Evolutionary conservation across 1,140 invertebrate species (phyloP).

Genomic region (Lethocerus indicus): DNA sequence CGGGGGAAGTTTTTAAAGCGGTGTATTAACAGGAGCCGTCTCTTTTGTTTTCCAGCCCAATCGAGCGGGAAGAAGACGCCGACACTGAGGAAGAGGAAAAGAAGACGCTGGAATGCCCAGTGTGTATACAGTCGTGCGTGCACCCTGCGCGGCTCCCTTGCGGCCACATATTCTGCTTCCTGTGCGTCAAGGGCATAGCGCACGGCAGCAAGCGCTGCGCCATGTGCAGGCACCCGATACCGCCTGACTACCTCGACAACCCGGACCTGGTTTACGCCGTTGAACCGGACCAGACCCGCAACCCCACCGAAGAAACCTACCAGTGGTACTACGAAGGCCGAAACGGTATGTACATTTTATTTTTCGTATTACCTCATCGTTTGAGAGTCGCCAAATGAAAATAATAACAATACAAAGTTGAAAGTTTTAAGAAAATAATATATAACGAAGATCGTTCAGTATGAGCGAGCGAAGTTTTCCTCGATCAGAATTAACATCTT

Average conservation of each 20-base stretch:
- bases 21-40: too few relatives aligned
- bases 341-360: conserved; percentile 40
- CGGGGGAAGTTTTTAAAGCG: too few relatives aligned
- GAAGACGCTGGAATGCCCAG: conserved; percentile 58
- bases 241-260: conserved; percentile 65
- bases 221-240: conserved; percentile 70
- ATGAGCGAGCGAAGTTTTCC: too few relatives aligned
- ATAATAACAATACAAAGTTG: too few relatives aligned
- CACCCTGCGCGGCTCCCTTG: conserved; percentile 81
- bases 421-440: too few relatives aligned
- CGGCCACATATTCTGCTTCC: conserved; percentile 89
- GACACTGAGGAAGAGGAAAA: too few relatives aligned
- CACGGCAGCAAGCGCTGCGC: conserved; percentile 71
- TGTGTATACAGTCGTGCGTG: conserved; percentile 77
- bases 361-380: too few relatives aligned
- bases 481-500: too few relatives aligned
- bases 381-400: too few relatives aligned
- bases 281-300: conserved; percentile 27
- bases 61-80: too few relatives aligned
- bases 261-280: conserved; percentile 50
- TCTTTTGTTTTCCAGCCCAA: too few relatives aligned
- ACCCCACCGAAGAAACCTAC: conserved; percentile 47
- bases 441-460: too few relatives aligned
- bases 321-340: conserved; percentile 93
- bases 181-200: conserved; percentile 85